Evolutionary conservation across 1,140 invertebrate species (phyloP), one percentile per base, ranked within the genome.

Genomic region (Yoshiicerus persimilis): DNA sequence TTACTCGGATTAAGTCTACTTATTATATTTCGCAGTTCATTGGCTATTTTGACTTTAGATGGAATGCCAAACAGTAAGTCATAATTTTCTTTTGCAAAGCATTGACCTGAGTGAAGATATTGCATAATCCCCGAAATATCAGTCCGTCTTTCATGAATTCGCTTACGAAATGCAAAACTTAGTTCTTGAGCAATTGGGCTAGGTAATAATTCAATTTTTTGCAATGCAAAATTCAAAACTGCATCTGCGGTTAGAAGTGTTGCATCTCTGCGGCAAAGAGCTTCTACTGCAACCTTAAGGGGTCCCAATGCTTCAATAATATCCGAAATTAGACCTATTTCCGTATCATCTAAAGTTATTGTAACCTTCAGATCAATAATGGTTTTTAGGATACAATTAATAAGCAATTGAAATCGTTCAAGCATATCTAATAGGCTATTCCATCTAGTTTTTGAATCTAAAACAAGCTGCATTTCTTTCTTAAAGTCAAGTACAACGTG

Each of bases 381-480:
- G 2, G 86, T 8, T 47, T 83, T 87, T 83, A 11, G 9, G 1
- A 87, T 47, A 25, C 41, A 25, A 10, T 13, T 38, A 47, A 8
- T 41, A 9, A 87, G 2, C 4, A 9, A 1, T 34, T 41, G 34
- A 87, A 87, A 80, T 5, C 86, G 2, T 47, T 87, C 38, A 6
- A 87, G 36, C 86, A 87, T 87, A 4, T 23, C 34, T 20, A 75
- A 30, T 4, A 87, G 25, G 23, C 86, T 87, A 25, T 34, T 87
- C 86, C 86, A 87, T 13, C 86, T n/a, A 13, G 86, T 87, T 39
- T 87, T 87, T 5, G 27, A 8, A 34, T 87, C 86, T n/a, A 87
- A 75, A 23, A 38, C 39, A n/a, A n/a, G n/a, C n/a, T n/a, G n/a
- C n/a, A 66, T 1, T 23, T 23, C 64, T 66, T 66, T 66, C 5